Evolutionary conservation across 1,140 invertebrate genomes (phyloP), one percentile per base, ranked within the genome.

Genomic region (Scaptomyza hsui): DNA sequence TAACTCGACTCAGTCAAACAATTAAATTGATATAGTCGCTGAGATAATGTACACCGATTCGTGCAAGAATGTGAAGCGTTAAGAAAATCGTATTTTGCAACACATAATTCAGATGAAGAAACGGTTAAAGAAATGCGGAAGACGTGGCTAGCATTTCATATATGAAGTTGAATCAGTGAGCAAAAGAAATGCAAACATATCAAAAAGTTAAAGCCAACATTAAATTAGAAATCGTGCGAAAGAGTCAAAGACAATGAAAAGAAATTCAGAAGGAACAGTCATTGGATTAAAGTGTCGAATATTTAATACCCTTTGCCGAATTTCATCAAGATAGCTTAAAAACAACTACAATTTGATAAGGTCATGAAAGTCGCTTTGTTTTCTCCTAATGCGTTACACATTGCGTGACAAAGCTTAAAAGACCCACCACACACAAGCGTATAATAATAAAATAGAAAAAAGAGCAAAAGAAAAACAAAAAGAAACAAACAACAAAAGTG

Each of bases 221-320:
- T 72, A 68, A 68, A 57, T 76, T 88, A 88, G 81, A 86, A 86
- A 86, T 86, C 81, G 73, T 81, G 81, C 75, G 77, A 85, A 71
- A 74, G 26, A 29, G 55, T 35, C 44, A 45, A 63, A 72, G 57
- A 72, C 68, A 71, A 71, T 71, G 32, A 49, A 52, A 52, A 39
- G 45, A 51, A 59, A 63, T 47, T 15, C 35, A 7, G 21, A 47
- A 26, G 26, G 13, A 55, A 55, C 2, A 5, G 10, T 21, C 13
- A n/a, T 16, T 41, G 1, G 35, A 13, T 2, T 7, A n/a, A n/a
- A 4, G 9, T 24, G 37, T 21, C 37, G 37, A 16, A 13, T 4
- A 42, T 24, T 6, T 12, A 55, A 55, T 55, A 42, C 52, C 10
- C 21, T 55, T 29, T 21, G 19, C 5, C 1, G 0, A 37, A 37